phyloP scores from a whole-genome alignment of 2,113 vertebrate genomes.

The Neolamprologus devosi region DNA sequence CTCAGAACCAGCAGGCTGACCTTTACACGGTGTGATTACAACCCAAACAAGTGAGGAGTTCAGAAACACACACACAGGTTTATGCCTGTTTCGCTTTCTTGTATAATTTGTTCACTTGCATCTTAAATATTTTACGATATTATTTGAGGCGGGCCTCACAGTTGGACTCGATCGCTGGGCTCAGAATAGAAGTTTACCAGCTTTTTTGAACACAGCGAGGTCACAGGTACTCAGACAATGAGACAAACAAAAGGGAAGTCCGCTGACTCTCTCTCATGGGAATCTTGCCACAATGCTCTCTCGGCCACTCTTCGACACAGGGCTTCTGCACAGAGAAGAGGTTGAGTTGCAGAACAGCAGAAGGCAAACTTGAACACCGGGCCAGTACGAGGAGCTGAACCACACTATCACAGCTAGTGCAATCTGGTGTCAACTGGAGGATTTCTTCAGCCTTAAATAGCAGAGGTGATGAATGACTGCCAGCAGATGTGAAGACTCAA shows the following conservation, averaged over 20 bases:
- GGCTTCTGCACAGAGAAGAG: background rate
- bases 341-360: background rate
- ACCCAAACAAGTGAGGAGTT: background rate
- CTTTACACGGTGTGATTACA: background rate
- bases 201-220: background rate
- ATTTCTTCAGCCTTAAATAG: background rate
- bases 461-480: background rate
- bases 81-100: background rate
- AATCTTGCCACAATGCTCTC: accelerated
- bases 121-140: background rate
- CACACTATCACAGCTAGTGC: background rate
- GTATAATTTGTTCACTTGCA: background rate
- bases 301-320: background rate
- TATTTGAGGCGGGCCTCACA: background rate
- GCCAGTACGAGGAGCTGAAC: background rate
- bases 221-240: background rate
- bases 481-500: background rate
- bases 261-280: accelerated
- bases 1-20: background rate
- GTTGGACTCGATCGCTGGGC: background rate
- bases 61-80: background rate
- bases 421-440: background rate
- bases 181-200: accelerated
- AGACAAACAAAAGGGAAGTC: background rate
- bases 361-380: background rate